These are phyloP conservation scores for Dicycla oo DNA, from an alignment of 2,888 invertebrate genomes.

Conservation along the genomic window DNA sequence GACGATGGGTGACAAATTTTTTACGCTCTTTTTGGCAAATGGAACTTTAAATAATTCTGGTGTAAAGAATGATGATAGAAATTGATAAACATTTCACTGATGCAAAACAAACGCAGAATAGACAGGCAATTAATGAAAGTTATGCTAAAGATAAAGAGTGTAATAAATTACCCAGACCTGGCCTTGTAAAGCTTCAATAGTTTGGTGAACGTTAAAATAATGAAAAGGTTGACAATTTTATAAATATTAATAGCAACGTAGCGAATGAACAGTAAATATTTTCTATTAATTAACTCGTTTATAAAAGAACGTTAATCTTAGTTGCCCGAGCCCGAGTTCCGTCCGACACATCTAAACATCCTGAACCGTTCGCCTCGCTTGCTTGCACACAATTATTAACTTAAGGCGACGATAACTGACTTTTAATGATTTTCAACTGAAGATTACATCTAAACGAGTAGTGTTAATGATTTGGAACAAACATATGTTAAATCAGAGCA, in stretches of 20 bases:
- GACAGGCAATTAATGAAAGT: background rate
- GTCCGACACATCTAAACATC: conserved; percentile 42
- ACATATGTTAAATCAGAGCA: too few species aligned
- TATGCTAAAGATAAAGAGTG: background rate
- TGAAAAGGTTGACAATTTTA: conserved; percentile 17
- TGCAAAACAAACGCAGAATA: background rate
- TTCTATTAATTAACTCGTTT: conserved; percentile 36
- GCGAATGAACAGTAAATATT: conserved; percentile 12
- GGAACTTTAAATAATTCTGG: background rate
- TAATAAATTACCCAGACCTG: background rate
- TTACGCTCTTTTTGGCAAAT: conserved; percentile 38
- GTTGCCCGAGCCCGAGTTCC: conserved; percentile 41
- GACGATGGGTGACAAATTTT: conserved; percentile 29
- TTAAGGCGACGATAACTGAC: too few species aligned
- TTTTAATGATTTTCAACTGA: too few species aligned
- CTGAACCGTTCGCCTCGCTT: conserved; percentile 44
- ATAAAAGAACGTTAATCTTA: conserved; percentile 41
- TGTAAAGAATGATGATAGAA: background rate
- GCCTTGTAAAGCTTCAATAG: background rate
- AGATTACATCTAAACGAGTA: too few species aligned
- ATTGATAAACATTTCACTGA: background rate
- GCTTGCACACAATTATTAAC: conserved; percentile 53
- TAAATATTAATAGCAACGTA: conserved; percentile 3
- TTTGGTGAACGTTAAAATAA: background rate
- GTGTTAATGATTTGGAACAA: too few species aligned